phyloP scores from a whole-genome alignment of 2,113 vertebrate species.

The Tor tambroides region DNA sequence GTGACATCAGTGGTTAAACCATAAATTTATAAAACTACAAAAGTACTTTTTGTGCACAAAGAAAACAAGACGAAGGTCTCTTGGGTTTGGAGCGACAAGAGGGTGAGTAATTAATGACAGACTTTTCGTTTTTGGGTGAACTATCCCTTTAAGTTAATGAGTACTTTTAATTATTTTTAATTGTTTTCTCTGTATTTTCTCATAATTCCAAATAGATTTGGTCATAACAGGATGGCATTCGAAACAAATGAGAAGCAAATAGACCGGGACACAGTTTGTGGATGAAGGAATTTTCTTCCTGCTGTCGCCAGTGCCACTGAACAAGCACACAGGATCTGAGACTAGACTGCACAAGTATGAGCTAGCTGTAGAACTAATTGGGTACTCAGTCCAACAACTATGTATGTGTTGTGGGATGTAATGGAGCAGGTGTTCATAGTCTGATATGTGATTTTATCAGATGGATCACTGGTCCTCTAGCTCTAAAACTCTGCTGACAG shows the following conservation, averaged over 20 bases:
- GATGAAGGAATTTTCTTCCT: background rate
- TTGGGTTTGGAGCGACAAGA: no score
- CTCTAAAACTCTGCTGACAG: background rate
- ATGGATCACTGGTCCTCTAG: conserved; percentile 28
- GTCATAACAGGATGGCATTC: no score
- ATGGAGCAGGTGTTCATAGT: conserved; percentile 14
- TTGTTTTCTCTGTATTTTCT: no score
- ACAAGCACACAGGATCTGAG: background rate
- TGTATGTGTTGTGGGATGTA: background rate
- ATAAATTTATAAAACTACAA: no score
- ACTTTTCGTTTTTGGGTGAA: no score
- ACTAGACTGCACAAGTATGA: background rate
- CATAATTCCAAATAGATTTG: background rate
- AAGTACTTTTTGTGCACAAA: no score
- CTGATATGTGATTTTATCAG: conserved; percentile 2
- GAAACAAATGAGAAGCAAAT: conserved; percentile 25
- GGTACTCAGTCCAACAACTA: background rate
- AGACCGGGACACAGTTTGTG: background rate
- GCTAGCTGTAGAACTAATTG: background rate
- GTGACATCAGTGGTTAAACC: no score
- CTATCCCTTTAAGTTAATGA: no score
- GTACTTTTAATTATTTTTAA: background rate
- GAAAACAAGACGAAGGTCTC: no score
- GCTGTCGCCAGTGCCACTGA: background rate
- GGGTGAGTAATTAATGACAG: no score